Evolutionary conservation across 1,140 invertebrate species (phyloP).

Genomic region (Xylocopa sonorina): DNA sequence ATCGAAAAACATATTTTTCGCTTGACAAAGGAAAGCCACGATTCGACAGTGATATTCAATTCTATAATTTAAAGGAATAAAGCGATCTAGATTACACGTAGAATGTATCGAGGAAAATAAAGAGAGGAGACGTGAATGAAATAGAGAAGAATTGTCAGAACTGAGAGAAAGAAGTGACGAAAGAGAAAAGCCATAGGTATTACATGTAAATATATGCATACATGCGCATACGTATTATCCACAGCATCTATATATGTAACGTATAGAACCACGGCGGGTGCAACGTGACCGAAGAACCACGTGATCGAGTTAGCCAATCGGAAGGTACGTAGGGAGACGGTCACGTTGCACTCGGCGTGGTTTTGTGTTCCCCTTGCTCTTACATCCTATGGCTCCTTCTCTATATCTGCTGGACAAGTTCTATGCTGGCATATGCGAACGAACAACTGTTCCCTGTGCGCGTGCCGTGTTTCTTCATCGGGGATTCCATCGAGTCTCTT

Average conservation of each 20-base stretch:
- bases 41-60: background rate
- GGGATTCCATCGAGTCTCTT: background rate
- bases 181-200: no score
- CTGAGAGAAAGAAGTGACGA: background rate
- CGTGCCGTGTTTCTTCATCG: background rate
- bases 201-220: background rate
- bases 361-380: constrained; percentile 60
- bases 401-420: constrained; percentile 15
- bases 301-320: constrained; percentile 67
- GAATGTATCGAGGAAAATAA: background rate
- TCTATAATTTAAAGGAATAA: no score
- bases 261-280: constrained; percentile 75
- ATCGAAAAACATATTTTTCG: no score
- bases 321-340: constrained; percentile 62
- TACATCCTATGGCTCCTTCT: constrained; percentile 65
- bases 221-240: no score
- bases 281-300: constrained; percentile 80
- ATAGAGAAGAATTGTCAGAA: background rate
- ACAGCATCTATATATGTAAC: background rate
- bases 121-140: background rate
- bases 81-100: no score
- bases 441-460: constrained; percentile 23
- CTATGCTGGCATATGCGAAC: constrained; percentile 57
- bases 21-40: background rate
- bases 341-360: constrained; percentile 78